Conservation (phyloP, 2,113 vertebrate species). For the Lepus americanus region DNA sequence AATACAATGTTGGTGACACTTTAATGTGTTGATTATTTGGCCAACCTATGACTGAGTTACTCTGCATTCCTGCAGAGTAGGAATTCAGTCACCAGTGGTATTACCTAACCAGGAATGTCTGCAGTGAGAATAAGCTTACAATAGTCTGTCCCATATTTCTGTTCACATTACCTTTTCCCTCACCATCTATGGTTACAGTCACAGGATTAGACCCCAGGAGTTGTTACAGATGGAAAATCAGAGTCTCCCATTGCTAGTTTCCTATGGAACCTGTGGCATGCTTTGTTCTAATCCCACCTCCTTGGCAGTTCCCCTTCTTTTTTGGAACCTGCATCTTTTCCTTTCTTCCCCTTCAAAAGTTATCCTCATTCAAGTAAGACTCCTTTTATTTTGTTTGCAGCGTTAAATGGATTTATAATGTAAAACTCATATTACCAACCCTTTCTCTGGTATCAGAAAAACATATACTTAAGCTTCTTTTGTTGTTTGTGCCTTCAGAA, state of each 20-base stretch:
- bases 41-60: not conserved
- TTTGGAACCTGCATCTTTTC: not conserved
- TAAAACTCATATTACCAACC: constrained; percentile 33
- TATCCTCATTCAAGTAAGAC: not conserved
- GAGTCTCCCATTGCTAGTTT: not conserved
- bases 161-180: constrained; percentile 31
- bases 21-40: not conserved
- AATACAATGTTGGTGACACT: constrained; percentile 23
- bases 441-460: constrained; percentile 23
- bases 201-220: not conserved
- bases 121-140: not conserved
- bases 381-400: constrained; percentile 41
- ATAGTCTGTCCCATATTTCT: constrained; percentile 33
- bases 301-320: not conserved
- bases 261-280: not conserved
- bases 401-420: constrained; percentile 40
- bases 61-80: not conserved
- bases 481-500: constrained; percentile 52
- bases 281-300: not conserved
- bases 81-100: not conserved
- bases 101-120: not conserved
- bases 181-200: not conserved
- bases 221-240: not conserved
- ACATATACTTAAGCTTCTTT: not conserved
- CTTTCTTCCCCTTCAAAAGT: constrained; percentile 20